Conservation (phyloP, 2,113 vertebrate genomes). For the Antennarius striatus region DNA sequence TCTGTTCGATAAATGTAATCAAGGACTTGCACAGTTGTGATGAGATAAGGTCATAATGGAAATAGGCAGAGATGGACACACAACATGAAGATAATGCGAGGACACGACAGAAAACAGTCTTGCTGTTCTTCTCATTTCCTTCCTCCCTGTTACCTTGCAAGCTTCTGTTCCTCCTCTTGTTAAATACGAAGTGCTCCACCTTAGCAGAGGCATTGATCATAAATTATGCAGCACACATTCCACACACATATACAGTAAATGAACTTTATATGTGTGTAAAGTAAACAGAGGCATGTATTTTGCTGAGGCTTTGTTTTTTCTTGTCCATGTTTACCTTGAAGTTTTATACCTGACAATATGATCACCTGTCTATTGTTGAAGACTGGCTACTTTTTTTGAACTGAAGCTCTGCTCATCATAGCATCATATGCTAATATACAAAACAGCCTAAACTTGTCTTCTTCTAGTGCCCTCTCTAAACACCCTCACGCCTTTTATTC, state of each 20-base stretch:
- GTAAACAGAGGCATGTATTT: slow-evolving; percentile 63
- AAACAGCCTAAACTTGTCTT: slow-evolving; percentile 55
- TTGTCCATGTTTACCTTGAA: slow-evolving; percentile 54
- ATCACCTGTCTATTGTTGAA: slow-evolving; percentile 48
- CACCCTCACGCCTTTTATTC: slow-evolving; percentile 35
- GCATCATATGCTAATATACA: slow-evolving; percentile 47
- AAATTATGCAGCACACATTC: slow-evolving; percentile 67
- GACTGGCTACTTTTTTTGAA: slow-evolving; percentile 33
- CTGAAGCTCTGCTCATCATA: slow-evolving; percentile 41
- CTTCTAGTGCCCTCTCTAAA: slow-evolving; percentile 56
- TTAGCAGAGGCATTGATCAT: slow-evolving; percentile 50
- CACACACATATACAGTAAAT: slow-evolving; percentile 17
- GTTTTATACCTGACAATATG: slow-evolving; percentile 53
- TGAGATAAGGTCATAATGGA: slow-evolving; percentile 44
- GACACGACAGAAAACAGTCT: slow-evolving; percentile 18
- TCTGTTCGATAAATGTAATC: slow-evolving; percentile 63
- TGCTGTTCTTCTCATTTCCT: slow-evolving; percentile 11
- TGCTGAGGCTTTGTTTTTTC: slow-evolving; percentile 50
- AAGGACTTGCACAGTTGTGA: slow-evolving; percentile 43
- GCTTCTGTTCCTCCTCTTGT: slow-evolving; percentile 43
- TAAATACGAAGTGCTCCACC: slow-evolving; percentile 55
- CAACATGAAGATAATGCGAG: slow-evolving; percentile 14
- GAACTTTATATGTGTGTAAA: slow-evolving; percentile 41
- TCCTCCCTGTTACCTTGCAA: slow-evolving; percentile 31
- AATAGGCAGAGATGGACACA: slow-evolving; percentile 6